Conservation (phyloP, 1,140 invertebrate species). For the Phymorhynchus buccinoides region DNA sequence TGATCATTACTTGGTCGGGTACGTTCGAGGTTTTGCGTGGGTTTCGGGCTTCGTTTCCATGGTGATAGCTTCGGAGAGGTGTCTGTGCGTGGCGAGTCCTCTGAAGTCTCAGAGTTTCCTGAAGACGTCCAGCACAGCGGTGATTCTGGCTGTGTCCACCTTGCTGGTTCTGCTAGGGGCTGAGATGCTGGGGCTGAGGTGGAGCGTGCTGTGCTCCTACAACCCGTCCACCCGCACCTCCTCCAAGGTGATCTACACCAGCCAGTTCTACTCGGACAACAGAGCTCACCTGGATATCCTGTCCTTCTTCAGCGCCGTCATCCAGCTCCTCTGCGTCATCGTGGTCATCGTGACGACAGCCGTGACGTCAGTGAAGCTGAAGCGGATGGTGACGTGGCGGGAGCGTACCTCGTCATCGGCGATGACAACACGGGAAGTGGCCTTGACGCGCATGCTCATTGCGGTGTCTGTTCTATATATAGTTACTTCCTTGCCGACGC, state of each 20-base stretch:
- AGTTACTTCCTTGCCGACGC: not conserved
- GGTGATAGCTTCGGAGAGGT: not conserved
- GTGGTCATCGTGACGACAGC: not conserved
- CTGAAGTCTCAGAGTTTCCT: not conserved
- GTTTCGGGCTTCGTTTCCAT: not conserved
- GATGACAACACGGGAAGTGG: not conserved
- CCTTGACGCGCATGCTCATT: not conserved
- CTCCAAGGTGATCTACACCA: not conserved
- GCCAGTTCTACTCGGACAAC: not conserved
- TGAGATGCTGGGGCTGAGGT: not conserved
- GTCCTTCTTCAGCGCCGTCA: not conserved
- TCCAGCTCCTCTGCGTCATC: not conserved
- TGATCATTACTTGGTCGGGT: not conserved
- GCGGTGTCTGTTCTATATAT: not conserved
- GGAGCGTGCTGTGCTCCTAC: not conserved
- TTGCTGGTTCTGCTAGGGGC: not conserved
- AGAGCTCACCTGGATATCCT: not conserved
- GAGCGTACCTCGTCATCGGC: not conserved
- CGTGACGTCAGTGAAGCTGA: not conserved
- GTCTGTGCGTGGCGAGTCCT: constrained; percentile 19
- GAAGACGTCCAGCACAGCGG: not conserved
- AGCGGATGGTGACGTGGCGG: not conserved
- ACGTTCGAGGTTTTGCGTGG: not conserved
- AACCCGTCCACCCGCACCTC: not conserved
- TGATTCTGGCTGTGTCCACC: not conserved